These are phyloP conservation scores for Trogon surrucura DNA, from an alignment of 2,113 vertebrate species.

Conservation along the genomic window DNA sequence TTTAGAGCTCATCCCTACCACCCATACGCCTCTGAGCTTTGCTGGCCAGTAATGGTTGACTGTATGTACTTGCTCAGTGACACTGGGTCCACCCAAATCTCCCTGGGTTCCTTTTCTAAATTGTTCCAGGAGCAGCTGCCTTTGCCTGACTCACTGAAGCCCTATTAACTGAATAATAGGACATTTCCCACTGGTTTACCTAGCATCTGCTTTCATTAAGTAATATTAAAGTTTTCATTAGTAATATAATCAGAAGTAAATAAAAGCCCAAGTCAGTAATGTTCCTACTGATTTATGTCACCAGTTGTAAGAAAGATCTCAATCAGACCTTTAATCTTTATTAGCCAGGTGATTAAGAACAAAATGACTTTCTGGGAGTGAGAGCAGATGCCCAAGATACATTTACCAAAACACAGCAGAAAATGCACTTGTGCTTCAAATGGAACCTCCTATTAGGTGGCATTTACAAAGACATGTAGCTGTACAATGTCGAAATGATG, in stretches of 20 bases:
- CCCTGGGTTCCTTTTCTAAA: background rate
- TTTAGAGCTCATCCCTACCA: background rate
- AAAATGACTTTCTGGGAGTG: background rate
- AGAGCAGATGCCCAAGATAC: background rate
- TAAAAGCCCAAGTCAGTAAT: slow-evolving; percentile 5
- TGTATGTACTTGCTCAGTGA: background rate
- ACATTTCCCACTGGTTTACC: slow-evolving; percentile 6
- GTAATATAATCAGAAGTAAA: background rate
- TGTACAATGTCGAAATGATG: background rate
- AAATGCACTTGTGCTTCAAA: background rate
- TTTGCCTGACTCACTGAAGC: slow-evolving; percentile 13
- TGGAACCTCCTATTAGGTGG: background rate
- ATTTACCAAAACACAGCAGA: background rate
- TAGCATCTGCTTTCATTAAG: slow-evolving; percentile 24
- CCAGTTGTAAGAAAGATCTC: background rate
- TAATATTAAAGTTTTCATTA: slow-evolving; percentile 20
- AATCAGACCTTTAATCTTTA: slow-evolving; percentile 19
- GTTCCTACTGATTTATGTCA: background rate
- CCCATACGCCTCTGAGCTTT: background rate
- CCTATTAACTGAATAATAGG: background rate
- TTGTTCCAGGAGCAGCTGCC: background rate
- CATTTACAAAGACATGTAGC: background rate
- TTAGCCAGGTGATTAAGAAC: background rate
- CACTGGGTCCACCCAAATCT: background rate
- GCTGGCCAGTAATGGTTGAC: background rate